Evolutionary conservation across 2,888 invertebrate species (phyloP).

Genomic region (Junonia oenone): DNA sequence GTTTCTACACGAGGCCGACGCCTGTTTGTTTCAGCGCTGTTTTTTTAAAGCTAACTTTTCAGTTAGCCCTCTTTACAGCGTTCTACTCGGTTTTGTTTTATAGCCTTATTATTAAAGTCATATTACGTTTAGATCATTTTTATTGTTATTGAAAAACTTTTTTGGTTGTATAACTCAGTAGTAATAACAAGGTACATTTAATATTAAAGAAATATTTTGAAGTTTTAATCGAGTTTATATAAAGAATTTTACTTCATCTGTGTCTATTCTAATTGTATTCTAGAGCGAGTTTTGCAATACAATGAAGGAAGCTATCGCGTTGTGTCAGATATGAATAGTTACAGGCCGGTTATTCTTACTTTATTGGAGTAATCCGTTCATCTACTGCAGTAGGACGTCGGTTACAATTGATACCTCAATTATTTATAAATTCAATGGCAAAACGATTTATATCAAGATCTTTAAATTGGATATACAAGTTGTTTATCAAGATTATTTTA

Average conservation of each 20-base stretch:
- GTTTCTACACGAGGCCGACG: constrained; percentile 30
- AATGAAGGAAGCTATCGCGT: not conserved
- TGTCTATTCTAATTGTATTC: not conserved
- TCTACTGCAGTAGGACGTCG: constrained; percentile 8
- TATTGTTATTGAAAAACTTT: too few species aligned
- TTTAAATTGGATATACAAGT: too few species aligned
- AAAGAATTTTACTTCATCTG: too few species aligned
- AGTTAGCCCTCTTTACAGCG: constrained; percentile 7
- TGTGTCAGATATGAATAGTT: not conserved
- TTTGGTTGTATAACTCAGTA: too few species aligned
- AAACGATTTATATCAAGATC: not conserved
- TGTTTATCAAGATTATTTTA: not conserved
- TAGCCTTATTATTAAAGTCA: not conserved
- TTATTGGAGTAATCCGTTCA: constrained; percentile 16
- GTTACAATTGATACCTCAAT: constrained; percentile 5
- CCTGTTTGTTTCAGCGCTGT: constrained; percentile 29
- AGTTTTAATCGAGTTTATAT: too few species aligned
- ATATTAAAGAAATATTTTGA: too few species aligned
- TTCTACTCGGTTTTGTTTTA: not conserved
- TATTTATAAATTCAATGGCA: not conserved
- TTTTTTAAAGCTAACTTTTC: constrained; percentile 29
- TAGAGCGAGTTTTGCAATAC: not conserved
- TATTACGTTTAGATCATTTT: not conserved
- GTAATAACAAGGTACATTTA: too few species aligned
- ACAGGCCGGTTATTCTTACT: constrained; percentile 4